These are phyloP conservation scores for Heliconius ismenius DNA, from an alignment of 2,888 invertebrate genomes.

Conservation along the genomic window DNA sequence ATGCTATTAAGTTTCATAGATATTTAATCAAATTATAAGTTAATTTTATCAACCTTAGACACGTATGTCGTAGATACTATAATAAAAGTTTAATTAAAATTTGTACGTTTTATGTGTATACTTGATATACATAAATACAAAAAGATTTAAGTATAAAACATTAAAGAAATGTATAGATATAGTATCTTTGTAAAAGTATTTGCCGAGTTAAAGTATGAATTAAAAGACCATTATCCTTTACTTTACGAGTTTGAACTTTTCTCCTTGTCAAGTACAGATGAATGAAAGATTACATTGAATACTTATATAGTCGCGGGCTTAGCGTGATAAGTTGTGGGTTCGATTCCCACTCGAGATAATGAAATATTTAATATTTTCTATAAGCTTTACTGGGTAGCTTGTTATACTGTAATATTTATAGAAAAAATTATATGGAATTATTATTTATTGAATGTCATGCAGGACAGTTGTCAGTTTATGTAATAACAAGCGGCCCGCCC, in stretches of 20 bases:
- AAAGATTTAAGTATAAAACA: neutral
- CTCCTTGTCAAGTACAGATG: neutral
- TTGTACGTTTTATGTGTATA: neutral
- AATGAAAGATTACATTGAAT: constrained; percentile 5
- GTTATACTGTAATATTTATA: too few species aligned
- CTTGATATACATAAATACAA: neutral
- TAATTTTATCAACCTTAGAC: neutral
- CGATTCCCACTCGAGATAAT: too few species aligned
- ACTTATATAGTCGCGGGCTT: too few species aligned
- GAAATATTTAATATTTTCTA: too few species aligned
- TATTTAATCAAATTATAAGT: neutral
- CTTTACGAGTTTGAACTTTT: constrained; percentile 1
- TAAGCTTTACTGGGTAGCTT: too few species aligned
- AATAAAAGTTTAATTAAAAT: neutral
- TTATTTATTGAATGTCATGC: too few species aligned
- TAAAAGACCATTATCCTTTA: constrained; percentile 17
- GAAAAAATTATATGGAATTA: too few species aligned
- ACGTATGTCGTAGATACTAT: neutral
- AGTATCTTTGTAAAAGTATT: neutral
- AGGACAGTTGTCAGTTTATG: too few species aligned
- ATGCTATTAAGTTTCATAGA: neutral
- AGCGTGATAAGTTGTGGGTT: too few species aligned
- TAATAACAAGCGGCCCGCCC: too few species aligned
- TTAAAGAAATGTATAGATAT: neutral
- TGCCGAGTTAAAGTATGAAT: neutral